phyloP scores from a whole-genome alignment of 2,797 vertebrate species.

The Gobio occitaniae region DNA sequence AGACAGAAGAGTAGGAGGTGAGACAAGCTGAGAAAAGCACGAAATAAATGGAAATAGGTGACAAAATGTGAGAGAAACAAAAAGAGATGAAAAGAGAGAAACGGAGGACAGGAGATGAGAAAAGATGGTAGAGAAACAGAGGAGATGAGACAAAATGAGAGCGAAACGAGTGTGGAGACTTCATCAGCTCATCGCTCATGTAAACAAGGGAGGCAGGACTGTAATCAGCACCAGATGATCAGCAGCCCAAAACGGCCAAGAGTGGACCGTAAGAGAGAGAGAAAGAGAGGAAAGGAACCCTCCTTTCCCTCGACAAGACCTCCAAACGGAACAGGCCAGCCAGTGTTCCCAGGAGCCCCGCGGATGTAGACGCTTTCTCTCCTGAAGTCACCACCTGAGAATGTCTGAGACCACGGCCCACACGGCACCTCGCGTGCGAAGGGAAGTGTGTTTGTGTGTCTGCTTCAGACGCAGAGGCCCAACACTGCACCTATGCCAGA shows the following conservation, averaged over 20 bases:
- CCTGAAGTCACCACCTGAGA: constrained; percentile 71
- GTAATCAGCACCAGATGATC: constrained; percentile 74
- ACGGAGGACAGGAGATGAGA: background rate
- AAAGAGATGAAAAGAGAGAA: background rate
- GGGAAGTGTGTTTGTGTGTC: constrained; percentile 46
- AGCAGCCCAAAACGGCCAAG: constrained; percentile 38
- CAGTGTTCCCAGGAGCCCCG: constrained; percentile 29
- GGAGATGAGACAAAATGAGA: background rate
- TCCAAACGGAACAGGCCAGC: constrained; percentile 56
- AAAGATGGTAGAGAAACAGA: background rate
- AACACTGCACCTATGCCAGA: constrained; percentile 45
- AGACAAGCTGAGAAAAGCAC: background rate
- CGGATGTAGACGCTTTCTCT: constrained; percentile 28
- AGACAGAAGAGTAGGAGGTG: background rate
- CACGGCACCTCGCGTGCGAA: constrained; percentile 68
- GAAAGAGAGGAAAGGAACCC: background rate
- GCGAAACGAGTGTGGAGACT: background rate
- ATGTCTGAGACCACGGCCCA: constrained; percentile 61
- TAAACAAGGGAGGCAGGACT: constrained; percentile 55
- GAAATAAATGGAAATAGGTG: background rate
- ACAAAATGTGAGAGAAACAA: background rate
- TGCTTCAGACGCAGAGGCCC: constrained; percentile 42
- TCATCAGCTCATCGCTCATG: constrained; percentile 34
- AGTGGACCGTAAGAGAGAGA: constrained; percentile 26
- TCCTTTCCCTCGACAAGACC: constrained; percentile 40